Conservation (phyloP, 2,888 invertebrate species). For the Ochropacha duplaris region DNA sequence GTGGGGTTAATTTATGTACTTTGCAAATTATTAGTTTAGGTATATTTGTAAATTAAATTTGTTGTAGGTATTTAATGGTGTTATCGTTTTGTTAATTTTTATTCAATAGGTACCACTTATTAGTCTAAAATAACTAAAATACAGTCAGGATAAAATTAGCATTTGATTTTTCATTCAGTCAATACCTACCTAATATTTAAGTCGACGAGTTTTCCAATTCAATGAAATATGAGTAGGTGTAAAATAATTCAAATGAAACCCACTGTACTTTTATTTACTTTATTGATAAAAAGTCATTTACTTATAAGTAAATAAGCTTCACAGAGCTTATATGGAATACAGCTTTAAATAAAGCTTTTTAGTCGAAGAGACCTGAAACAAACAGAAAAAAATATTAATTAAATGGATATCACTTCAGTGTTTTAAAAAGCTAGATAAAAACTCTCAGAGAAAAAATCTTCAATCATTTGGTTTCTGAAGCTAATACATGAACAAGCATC, state of each 20-base stretch:
- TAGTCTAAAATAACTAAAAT: too few species aligned
- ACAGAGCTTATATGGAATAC: slow-evolving; percentile 75
- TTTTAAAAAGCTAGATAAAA: neutral
- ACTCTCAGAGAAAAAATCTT: slow-evolving; percentile 54
- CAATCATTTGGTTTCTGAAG: slow-evolving; percentile 76
- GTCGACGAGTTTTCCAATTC: too few species aligned
- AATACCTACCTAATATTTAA: too few species aligned
- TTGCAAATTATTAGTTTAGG: slow-evolving; percentile 3
- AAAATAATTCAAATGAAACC: slow-evolving; percentile 6
- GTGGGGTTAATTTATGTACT: slow-evolving; percentile 85
- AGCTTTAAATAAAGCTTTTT: slow-evolving; percentile 77
- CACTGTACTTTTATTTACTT: slow-evolving; percentile 35
- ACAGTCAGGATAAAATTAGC: too few species aligned
- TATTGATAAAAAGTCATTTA: slow-evolving; percentile 69
- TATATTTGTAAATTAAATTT: slow-evolving; percentile 5
- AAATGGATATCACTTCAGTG: slow-evolving; percentile 8
- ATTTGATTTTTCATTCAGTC: too few species aligned
- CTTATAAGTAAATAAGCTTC: slow-evolving; percentile 77
- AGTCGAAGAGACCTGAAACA: slow-evolving; percentile 90
- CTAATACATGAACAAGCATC: slow-evolving; percentile 84
- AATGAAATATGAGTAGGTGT: neutral
- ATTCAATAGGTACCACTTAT: too few species aligned
- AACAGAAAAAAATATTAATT: slow-evolving; percentile 44
- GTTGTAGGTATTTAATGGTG: neutral
- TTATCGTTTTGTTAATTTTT: too few species aligned